Percentiles rank a stretch among this genome's conserved stretches.
Conservation (phyloP, 2,797 vertebrate species). For the Sparidentex hasta region DNA sequence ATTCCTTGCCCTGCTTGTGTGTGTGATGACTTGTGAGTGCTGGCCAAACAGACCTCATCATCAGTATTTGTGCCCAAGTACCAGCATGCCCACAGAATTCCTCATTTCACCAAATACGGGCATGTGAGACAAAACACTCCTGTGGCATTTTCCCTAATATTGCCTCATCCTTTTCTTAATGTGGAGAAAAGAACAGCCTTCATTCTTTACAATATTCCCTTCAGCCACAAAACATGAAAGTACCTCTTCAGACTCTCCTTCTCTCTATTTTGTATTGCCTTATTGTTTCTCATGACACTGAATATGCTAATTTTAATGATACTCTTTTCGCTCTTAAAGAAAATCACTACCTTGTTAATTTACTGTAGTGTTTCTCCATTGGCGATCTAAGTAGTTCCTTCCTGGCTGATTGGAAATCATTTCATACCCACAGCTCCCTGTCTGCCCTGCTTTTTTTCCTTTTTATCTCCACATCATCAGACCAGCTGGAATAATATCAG, state of each 20-base stretch:
- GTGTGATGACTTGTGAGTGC: constrained; percentile 38
- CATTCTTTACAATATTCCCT: constrained; percentile 27
- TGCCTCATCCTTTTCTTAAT: constrained; percentile 31
- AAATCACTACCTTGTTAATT: constrained; percentile 4
- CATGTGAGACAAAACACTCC: constrained; percentile 24
- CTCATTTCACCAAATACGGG: constrained; percentile 53
- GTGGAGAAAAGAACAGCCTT: constrained; percentile 27
- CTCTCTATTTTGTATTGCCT: not conserved
- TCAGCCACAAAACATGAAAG: constrained; percentile 4
- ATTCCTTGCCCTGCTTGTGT: constrained; percentile 48
- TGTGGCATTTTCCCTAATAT: constrained; percentile 17
- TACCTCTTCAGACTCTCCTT: not conserved
- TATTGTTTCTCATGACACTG: not conserved
- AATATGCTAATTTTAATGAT: constrained; percentile 21
- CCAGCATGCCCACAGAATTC: constrained; percentile 56
- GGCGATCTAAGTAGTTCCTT: constrained; percentile 17
- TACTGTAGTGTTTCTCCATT: constrained; percentile 24
- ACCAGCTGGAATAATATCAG: constrained; percentile 67
- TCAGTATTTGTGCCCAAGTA: constrained; percentile 59
- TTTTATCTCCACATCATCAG: constrained; percentile 39
- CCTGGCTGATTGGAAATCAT: constrained; percentile 25
- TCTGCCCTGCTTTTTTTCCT: constrained; percentile 4
- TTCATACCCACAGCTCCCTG: constrained; percentile 10
- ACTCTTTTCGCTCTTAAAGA: constrained; percentile 15
- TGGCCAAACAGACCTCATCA: constrained; percentile 55